Evolutionary conservation across 2,797 vertebrate genomes (phyloP).

Genomic region (Macrochelys suwanniensis): DNA sequence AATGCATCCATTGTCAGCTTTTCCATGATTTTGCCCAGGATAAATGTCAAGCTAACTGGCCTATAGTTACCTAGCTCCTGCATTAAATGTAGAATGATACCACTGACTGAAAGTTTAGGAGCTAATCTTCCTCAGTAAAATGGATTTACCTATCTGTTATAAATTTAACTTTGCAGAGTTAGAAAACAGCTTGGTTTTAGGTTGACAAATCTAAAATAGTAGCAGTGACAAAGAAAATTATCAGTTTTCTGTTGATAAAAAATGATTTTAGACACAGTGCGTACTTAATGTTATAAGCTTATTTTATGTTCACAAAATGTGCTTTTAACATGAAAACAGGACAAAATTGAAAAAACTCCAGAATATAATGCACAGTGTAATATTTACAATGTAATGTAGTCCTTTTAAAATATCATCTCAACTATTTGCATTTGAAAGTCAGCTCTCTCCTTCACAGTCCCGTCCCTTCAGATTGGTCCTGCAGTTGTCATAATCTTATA

Average conservation of each 20-base stretch:
- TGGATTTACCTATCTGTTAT: neutral
- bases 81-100: neutral
- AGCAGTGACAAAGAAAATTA: neutral
- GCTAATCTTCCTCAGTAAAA: neutral
- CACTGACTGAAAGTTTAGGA: neutral
- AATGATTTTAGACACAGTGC: neutral
- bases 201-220: neutral
- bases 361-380: neutral
- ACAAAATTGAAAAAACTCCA: neutral
- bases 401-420: neutral
- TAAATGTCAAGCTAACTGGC: neutral
- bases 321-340: neutral
- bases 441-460: neutral
- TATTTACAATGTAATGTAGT: accelerated
- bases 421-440: neutral
- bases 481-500: neutral
- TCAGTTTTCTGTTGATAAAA: neutral
- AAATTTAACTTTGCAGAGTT: neutral
- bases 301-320: neutral
- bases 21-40: neutral
- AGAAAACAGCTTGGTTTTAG: neutral
- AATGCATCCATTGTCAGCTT: neutral
- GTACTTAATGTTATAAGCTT: neutral
- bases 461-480: neutral
- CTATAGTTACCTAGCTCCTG: neutral